Conservation (phyloP, 2,113 vertebrate genomes). For the Shinisaurus crocodilurus region DNA sequence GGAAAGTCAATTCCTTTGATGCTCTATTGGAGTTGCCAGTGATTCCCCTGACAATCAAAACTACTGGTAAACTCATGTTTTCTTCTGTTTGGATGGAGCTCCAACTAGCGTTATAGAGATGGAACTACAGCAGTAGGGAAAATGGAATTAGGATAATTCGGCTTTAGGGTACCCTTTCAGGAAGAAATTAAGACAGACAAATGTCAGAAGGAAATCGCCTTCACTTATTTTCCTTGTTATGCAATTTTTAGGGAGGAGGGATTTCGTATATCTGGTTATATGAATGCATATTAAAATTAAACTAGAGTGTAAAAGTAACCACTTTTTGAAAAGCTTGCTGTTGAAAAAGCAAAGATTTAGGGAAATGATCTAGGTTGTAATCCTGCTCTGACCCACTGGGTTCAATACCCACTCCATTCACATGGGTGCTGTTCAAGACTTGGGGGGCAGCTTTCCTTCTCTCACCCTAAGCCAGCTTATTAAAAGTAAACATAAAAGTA, state of each 20-base stretch:
- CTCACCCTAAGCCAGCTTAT: background rate
- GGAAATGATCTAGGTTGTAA: background rate
- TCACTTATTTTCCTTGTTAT: background rate
- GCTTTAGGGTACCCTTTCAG: rapidly evolving
- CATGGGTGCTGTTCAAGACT: background rate
- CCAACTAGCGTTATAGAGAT: constrained; percentile 69
- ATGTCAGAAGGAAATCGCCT: background rate
- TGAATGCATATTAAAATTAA: background rate
- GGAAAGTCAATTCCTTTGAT: background rate
- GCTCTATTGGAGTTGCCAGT: background rate
- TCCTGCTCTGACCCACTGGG: no score
- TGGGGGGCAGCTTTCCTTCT: background rate
- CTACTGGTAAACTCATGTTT: background rate
- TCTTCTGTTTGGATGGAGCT: constrained; percentile 71
- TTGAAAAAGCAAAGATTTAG: background rate
- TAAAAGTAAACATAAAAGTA: no score
- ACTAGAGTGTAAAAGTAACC: background rate
- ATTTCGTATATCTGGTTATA: background rate
- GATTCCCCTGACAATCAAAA: background rate
- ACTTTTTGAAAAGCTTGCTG: background rate
- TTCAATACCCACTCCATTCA: background rate
- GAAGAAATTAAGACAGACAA: rapidly evolving
- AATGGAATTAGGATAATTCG: background rate
- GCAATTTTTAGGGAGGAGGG: background rate
- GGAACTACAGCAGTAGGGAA: constrained; percentile 37